These are phyloP conservation scores for Caranx ignobilis DNA, from an alignment of 2,113 vertebrate genomes.

Conservation along the genomic window DNA sequence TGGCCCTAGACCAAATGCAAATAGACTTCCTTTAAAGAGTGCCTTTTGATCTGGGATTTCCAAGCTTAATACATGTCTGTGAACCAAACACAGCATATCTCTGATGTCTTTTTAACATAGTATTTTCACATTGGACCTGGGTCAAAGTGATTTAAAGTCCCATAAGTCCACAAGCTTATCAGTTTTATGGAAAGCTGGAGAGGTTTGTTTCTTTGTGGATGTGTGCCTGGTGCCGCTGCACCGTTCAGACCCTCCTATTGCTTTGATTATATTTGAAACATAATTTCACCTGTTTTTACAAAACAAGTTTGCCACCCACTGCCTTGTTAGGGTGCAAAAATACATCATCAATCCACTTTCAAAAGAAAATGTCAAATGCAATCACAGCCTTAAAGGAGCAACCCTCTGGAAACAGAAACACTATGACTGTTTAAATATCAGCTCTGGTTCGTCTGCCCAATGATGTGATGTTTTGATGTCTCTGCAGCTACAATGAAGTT, in stretches of 20 bases:
- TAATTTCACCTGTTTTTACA: constrained; percentile 56
- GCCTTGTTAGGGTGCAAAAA: constrained; percentile 31
- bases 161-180: constrained; percentile 57
- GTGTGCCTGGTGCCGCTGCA: constrained; percentile 24
- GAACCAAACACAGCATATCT: constrained; percentile 21
- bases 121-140: constrained; percentile 64
- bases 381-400: not conserved
- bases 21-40: constrained; percentile 40
- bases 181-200: constrained; percentile 25
- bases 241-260: constrained; percentile 49
- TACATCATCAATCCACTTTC: constrained; percentile 9
- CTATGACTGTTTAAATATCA: not conserved
- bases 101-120: constrained; percentile 47
- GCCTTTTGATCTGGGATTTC: constrained; percentile 61
- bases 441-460: not conserved
- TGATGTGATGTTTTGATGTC: not conserved
- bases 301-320: constrained; percentile 43
- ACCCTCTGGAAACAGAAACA: not conserved
- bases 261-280: constrained; percentile 64
- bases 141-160: constrained; percentile 62
- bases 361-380: not conserved
- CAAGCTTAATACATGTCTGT: constrained; percentile 47
- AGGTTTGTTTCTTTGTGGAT: constrained; percentile 48
- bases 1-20: constrained; percentile 59
- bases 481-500: constrained; percentile 4